Conservation (phyloP, 2,797 vertebrate genomes). For the Rousettus madagascariensis region DNA sequence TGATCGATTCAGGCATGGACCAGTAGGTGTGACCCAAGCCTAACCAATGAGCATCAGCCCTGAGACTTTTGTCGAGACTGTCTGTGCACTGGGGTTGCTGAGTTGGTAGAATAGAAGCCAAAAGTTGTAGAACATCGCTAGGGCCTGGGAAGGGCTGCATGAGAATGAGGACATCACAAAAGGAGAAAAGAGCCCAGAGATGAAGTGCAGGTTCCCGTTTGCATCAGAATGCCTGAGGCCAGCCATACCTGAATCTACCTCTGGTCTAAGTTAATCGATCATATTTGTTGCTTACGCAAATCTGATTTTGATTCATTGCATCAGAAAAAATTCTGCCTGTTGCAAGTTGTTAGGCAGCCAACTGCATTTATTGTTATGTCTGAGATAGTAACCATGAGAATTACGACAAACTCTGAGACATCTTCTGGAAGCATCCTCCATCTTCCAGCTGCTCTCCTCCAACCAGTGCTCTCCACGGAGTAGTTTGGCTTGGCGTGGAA, state of each 20-base stretch:
- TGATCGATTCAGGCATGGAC: background rate
- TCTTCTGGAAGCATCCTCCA: slow-evolving; percentile 8
- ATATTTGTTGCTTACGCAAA: background rate
- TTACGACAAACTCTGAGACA: slow-evolving; percentile 21
- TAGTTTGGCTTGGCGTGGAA: background rate
- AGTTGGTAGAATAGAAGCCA: background rate
- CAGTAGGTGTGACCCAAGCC: background rate
- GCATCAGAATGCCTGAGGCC: background rate
- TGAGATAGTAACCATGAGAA: slow-evolving; percentile 15
- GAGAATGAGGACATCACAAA: background rate
- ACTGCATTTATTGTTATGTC: background rate
- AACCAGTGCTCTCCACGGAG: background rate
- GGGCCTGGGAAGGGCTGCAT: background rate
- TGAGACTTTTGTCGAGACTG: background rate
- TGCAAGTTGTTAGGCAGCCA: background rate
- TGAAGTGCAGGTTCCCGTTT: background rate
- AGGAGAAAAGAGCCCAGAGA: background rate
- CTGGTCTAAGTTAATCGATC: background rate
- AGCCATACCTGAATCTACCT: background rate
- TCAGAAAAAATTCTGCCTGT: background rate
- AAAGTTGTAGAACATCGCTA: background rate
- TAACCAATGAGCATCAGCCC: background rate
- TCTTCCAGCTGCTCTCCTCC: background rate
- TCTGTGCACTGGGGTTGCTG: background rate
- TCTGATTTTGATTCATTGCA: slow-evolving; percentile 26